Conservation (phyloP, 2,888 invertebrate species). For the Latrodectus elegans region DNA sequence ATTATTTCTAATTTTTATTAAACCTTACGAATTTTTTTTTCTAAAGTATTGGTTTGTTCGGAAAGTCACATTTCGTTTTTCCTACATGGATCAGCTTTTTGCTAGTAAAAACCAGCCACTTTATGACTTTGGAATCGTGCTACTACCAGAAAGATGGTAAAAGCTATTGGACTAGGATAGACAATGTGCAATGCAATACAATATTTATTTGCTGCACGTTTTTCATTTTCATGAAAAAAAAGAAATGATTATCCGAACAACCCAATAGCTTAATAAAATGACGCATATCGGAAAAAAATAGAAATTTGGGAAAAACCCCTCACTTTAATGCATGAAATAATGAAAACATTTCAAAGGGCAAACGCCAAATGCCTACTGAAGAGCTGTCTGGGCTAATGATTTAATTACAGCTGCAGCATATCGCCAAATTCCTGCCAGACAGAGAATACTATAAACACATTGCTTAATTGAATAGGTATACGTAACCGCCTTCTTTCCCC, state of each 20-base stretch:
- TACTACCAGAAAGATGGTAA: too few species aligned
- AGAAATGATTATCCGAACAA: background rate
- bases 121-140: too few species aligned
- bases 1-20: too few species aligned
- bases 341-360: background rate
- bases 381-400: conserved; percentile 46
- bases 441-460: conserved; percentile 3
- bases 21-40: background rate
- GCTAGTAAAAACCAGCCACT: too few species aligned
- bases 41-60: too few species aligned
- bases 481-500: background rate
- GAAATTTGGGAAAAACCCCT: conserved; percentile 14
- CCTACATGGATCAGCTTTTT: too few species aligned
- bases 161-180: too few species aligned
- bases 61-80: too few species aligned
- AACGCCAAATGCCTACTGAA: conserved; percentile 13
- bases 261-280: too few species aligned
- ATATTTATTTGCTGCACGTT: too few species aligned
- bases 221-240: too few species aligned
- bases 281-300: background rate
- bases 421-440: conserved; percentile 10
- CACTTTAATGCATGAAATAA: background rate
- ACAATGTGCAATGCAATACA: too few species aligned
- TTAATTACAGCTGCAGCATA: conserved; percentile 36
- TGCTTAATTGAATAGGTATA: conserved; percentile 33